phyloP scores from a whole-genome alignment of 2,113 vertebrate species.

The Chascanopsetta lugubris region DNA sequence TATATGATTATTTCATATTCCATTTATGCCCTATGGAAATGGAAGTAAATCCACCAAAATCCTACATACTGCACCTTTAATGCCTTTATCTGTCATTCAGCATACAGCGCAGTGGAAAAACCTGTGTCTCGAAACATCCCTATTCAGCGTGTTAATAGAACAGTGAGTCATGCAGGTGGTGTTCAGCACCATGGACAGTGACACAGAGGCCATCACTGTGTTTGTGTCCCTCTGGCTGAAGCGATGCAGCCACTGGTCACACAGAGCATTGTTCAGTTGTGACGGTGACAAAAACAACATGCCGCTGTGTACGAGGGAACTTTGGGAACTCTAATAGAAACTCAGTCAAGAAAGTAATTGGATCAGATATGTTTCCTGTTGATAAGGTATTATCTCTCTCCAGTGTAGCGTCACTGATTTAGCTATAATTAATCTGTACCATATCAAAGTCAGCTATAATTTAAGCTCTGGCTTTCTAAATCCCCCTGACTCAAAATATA shows the following conservation, averaged over 20 bases:
- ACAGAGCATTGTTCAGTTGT: not conserved
- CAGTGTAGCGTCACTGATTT: slow-evolving; percentile 4
- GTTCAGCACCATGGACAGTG: slow-evolving; percentile 72
- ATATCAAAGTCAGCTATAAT: slow-evolving; percentile 8
- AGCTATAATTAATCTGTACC: slow-evolving; percentile 13
- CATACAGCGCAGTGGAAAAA: slow-evolving; percentile 11
- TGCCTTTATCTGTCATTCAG: slow-evolving; percentile 8
- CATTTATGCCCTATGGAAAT: too few species aligned
- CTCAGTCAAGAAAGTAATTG: slow-evolving; percentile 1
- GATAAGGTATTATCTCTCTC: slow-evolving; percentile 5
- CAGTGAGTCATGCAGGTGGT: not conserved
- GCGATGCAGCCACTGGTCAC: not conserved
- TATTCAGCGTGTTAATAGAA: not conserved
- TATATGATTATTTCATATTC: too few species aligned
- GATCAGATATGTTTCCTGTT: slow-evolving; percentile 5
- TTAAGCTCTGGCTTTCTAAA: not conserved
- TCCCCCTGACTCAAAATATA: not conserved
- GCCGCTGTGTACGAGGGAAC: not conserved
- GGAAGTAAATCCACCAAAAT: too few species aligned
- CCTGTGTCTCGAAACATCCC: not conserved
- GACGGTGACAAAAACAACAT: not conserved
- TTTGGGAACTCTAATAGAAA: not conserved
- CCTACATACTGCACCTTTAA: too few species aligned
- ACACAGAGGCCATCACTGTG: slow-evolving; percentile 2
- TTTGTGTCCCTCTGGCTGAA: not conserved